Evolutionary conservation across 64 coral and sea anemone species (phyloP).

Genomic region (Pocillopora verrucosa): DNA sequence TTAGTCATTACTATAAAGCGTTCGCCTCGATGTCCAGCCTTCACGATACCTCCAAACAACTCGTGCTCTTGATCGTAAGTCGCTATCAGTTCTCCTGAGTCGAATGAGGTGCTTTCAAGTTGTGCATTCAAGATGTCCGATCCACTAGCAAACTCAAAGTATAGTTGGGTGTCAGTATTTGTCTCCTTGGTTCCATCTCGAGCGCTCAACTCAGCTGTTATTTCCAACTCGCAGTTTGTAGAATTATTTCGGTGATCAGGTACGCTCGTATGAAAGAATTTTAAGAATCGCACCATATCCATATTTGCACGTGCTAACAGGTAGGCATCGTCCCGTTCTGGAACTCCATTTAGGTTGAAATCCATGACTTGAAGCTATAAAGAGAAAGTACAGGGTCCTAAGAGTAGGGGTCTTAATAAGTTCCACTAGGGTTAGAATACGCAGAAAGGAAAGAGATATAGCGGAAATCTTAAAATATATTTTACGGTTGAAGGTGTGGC

Average conservation of each 20-base stretch:
- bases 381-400: background rate
- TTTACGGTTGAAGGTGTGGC: too few species aligned
- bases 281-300: constrained; percentile 46
- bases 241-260: constrained; percentile 53
- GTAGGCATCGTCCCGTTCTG: constrained; percentile 62
- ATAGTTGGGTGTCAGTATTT: constrained; percentile 27
- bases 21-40: constrained; percentile 4
- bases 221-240: constrained; percentile 31
- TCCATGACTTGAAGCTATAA: constrained; percentile 55
- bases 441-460: too few species aligned
- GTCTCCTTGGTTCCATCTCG: background rate
- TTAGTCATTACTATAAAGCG: constrained; percentile 11
- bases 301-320: constrained; percentile 51
- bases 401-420: background rate
- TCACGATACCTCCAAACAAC: constrained; percentile 54
- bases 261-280: constrained; percentile 10
- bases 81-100: constrained; percentile 23
- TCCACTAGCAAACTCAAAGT: constrained; percentile 53
- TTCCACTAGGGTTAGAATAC: too few species aligned
- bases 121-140: constrained; percentile 1
- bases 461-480: too few species aligned
- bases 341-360: constrained; percentile 53
- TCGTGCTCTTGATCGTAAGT: constrained; percentile 41
- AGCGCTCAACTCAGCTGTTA: constrained; percentile 20
- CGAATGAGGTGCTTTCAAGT: constrained; percentile 22